A percentile compares a stretch with the other conserved stretches of the same genome.
phyloP scores from a whole-genome alignment of 2,113 vertebrate species.

The Micronycteris hirsuta region DNA sequence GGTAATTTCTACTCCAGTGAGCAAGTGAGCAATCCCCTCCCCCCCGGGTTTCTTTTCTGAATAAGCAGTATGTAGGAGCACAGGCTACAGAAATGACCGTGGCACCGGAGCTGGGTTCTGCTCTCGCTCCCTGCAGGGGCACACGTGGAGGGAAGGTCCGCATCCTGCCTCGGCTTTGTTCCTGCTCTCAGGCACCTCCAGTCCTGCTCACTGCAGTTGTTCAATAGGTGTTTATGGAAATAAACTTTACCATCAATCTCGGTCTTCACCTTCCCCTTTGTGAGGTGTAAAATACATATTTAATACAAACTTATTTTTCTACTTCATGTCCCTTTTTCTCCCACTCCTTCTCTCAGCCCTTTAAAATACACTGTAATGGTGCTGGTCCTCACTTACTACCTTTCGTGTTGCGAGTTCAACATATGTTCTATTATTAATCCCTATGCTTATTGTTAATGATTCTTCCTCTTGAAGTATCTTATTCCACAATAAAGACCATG shows the following conservation, averaged over 20 bases:
- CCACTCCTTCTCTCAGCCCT: neutral
- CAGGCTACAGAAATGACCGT: neutral
- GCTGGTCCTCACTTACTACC: neutral
- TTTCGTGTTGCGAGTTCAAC: neutral
- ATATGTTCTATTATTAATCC: neutral
- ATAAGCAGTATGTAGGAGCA: neutral
- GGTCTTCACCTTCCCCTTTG: neutral
- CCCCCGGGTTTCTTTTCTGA: neutral
- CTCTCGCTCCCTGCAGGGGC: neutral
- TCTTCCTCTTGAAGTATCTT: neutral
- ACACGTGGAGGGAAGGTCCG: neutral
- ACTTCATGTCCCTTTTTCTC: too few relatives aligned
- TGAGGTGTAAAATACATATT: neutral
- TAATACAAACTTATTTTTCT: neutral
- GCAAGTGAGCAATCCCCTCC: neutral
- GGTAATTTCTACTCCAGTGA: neutral
- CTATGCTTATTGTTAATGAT: neutral
- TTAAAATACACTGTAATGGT: neutral
- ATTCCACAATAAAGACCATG: neutral
- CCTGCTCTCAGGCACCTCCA: neutral
- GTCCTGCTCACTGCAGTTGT: neutral
- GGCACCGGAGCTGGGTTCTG: neutral
- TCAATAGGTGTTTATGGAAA: neutral
- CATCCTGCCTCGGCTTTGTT: neutral
- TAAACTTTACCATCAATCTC: neutral